Base-by-base conservation (phyloP, 2,113 vertebrate species). In the Cebus imitator region DNA sequence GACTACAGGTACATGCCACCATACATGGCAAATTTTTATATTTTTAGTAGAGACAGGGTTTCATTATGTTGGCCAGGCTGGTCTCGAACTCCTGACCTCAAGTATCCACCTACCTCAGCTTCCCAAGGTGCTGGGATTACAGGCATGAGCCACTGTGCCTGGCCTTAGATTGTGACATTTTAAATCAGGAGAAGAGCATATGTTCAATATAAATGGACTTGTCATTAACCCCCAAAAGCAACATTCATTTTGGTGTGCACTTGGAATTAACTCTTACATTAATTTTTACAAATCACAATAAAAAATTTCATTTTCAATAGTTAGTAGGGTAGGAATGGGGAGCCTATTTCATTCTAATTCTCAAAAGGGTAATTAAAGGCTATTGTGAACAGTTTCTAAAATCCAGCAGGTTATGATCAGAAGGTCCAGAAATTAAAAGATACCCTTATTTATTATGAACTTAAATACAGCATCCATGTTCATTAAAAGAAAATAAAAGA, bases 401-500 rank as follows among this genome's bases (percentile, higher is more conserved):
- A 66, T 11, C 1, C 3, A 48, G 5, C 9, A 93, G 32, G 25
- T 78, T 87, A 87, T 5, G 57, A 80, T 85, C 58, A 88, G 8
- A 90, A 97, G 13, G 11, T 0, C 17, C 48, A 93, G 1, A 64
- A 7, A 23, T 81, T 61, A 80, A 95, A 88, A 87, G 25, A 91
- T 25, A 78, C 3, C 8, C 30, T 83, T 66, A 73, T 57, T 73
- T 66, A 80, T 75, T 79, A 95, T 80, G 1, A 93, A 80, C 61
- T n/a, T 45, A 92, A 83, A 73, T 64, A 82, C 3, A 94, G 17
- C 8, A 84, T 78, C n/a, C 30, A 55, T 20, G 17, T 61, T 81
- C 76, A 91, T 35, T 48, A 88, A 96, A 94, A 94, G 50, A 96
- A 80, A 81, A 70, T 94, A 85, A 94, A 95, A 87, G 12, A 87